Percentiles rank a stretch among this genome's conserved stretches.
Evolutionary conservation across 1,140 invertebrate species (phyloP).

Genomic region (Drosophila arizonae): DNA sequence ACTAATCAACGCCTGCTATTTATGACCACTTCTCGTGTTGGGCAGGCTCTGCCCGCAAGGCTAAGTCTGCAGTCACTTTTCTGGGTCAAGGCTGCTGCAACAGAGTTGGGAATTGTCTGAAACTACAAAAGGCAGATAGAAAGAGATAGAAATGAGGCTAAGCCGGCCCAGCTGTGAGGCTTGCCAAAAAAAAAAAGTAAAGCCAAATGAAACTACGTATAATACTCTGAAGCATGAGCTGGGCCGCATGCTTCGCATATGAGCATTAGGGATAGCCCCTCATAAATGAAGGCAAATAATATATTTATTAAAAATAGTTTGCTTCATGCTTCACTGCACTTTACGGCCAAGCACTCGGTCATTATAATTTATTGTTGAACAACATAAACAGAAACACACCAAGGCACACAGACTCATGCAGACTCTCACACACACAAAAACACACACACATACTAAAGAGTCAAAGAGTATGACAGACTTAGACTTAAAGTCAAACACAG

Average conservation of each 20-base stretch:
- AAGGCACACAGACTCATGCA: too few relatives aligned
- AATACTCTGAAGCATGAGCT: not conserved
- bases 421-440: too few relatives aligned
- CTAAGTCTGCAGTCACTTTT: slow-evolving; percentile 35
- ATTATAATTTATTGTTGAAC: slow-evolving; percentile 58
- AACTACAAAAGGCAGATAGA: not conserved
- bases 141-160: not conserved
- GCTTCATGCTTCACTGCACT: slow-evolving; percentile 49
- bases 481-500: too few relatives aligned
- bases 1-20: slow-evolving; percentile 66
- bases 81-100: slow-evolving; percentile 55
- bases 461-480: too few relatives aligned
- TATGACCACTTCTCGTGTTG: slow-evolving; percentile 32
- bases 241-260: not conserved
- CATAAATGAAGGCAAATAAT: slow-evolving; percentile 48
- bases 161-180: slow-evolving; percentile 1
- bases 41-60: slow-evolving; percentile 4
- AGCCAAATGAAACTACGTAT: slow-evolving; percentile 40
- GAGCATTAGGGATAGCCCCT: slow-evolving; percentile 30
- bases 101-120: slow-evolving; percentile 24
- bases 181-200: slow-evolving; percentile 39
- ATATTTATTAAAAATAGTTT: slow-evolving; percentile 73
- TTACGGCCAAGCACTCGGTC: slow-evolving; percentile 28
- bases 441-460: not conserved
- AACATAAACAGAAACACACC: slow-evolving; percentile 3